Percentiles rank a stretch among this genome's conserved stretches.
These are phyloP conservation scores for Coturnix japonica DNA, from an alignment of 2,113 vertebrate species.

Conservation along the genomic window DNA sequence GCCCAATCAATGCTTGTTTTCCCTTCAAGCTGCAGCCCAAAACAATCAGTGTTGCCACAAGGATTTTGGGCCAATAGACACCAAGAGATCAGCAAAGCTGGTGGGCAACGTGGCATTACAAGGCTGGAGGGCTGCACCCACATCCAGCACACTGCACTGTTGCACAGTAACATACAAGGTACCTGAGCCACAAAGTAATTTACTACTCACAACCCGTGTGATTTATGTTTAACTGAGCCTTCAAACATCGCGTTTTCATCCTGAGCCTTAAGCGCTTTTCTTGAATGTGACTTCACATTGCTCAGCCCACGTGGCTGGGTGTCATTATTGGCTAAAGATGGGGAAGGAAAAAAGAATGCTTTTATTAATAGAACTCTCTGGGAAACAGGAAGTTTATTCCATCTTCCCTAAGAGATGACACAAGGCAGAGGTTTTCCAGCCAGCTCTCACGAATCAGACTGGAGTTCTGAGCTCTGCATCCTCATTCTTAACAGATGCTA, in stretches of 20 bases:
- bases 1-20: slow-evolving; percentile 41
- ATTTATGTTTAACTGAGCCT: slow-evolving; percentile 31
- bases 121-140: neutral
- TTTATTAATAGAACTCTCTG: slow-evolving; percentile 53
- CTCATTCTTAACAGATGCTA: accelerated
- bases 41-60: slow-evolving; percentile 14
- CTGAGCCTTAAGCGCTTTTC: neutral
- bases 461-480: neutral
- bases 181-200: slow-evolving; percentile 3
- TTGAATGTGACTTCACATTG: neutral
- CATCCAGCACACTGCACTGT: neutral
- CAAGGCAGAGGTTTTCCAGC: neutral
- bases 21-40: slow-evolving; percentile 3
- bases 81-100: neutral
- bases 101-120: accelerated
- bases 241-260: neutral
- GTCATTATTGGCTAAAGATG: slow-evolving; percentile 4
- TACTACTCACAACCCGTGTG: slow-evolving; percentile 3
- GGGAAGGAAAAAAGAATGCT: neutral
- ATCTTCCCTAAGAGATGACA: neutral
- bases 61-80: neutral
- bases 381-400: slow-evolving; percentile 50
- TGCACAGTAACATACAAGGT: neutral
- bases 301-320: neutral
- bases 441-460: neutral